These are phyloP conservation scores for Brassicogethes aeneus DNA, from an alignment of 2,888 invertebrate species.

Conservation along the genomic window DNA sequence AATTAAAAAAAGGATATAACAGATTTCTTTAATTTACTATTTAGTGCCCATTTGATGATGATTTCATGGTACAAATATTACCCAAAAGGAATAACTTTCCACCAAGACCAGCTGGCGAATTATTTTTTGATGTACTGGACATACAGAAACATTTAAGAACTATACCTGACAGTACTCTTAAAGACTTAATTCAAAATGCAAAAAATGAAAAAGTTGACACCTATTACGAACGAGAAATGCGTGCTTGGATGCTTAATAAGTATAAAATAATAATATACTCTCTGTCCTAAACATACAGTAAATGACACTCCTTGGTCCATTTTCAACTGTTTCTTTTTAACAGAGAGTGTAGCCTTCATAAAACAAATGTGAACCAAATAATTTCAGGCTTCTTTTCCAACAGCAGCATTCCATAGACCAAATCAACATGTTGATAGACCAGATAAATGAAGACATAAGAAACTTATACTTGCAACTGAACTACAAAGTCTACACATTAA, in stretches of 20 bases:
- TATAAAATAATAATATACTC: slow-evolving; percentile 24
- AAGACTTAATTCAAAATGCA: slow-evolving; percentile 18
- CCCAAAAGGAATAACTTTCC: slow-evolving; percentile 21
- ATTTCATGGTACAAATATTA: slow-evolving; percentile 23
- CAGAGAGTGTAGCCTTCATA: too few relatives aligned
- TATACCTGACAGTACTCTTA: slow-evolving; percentile 15
- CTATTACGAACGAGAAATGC: slow-evolving; percentile 48
- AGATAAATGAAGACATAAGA: slow-evolving; percentile 57
- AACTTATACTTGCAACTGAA: slow-evolving; percentile 34
- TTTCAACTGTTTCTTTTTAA: too few relatives aligned
- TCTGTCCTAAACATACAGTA: too few relatives aligned
- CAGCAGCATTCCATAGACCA: slow-evolving; percentile 56
- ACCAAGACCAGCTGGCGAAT: slow-evolving; percentile 10
- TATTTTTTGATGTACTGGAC: slow-evolving; percentile 10
- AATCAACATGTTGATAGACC: slow-evolving; percentile 49
- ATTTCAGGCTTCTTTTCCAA: slow-evolving; percentile 47
- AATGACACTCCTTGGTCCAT: too few relatives aligned
- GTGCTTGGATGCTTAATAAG: slow-evolving; percentile 41
- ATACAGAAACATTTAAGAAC: slow-evolving; percentile 10
- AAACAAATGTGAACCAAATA: too few relatives aligned
- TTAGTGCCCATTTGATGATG: slow-evolving; percentile 13
- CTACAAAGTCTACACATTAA: slow-evolving; percentile 46
- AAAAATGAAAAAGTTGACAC: slow-evolving; percentile 40
- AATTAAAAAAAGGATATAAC: too few relatives aligned
- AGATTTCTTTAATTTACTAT: too few relatives aligned